Base-by-base conservation (phyloP, 2,113 vertebrate genomes). In the Otolemur garnettii region DNA sequence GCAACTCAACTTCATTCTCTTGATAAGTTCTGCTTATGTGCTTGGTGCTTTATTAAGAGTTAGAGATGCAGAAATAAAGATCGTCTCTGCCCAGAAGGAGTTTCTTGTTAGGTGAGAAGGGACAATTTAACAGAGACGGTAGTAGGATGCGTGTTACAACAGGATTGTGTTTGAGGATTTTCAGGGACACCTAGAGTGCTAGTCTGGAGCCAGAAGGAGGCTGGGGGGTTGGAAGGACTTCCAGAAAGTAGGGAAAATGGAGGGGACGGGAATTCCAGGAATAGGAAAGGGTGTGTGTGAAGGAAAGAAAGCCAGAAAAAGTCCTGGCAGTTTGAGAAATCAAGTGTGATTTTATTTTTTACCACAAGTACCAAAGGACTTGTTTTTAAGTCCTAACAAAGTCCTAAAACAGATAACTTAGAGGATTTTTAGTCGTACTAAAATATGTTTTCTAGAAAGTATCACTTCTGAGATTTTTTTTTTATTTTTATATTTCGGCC, bases 401-500 rank as follows among this genome's bases (percentile, higher is more conserved):
- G 10, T 45, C 22, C 69, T 15, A 74, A 66, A 75, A 68, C 18
- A 78, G 81, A 30, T n/a, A 71, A 55, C 0, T 15, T 38, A 55
- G 30, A 83, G 33, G 71, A 9, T n/a, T 35, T 80, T 45, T 42
- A 21, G 68, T 71, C 75, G 50, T 38, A 35, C 75, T 45, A 35
- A 82, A 79, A 72, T 17, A 57, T 12, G 75, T 60, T 86, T 64
- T 50, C 60, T 94, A 28, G 82, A 90, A 95, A 79, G 68, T 35
- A 50, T 71, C 50, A 38, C 19, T 62, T 83, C 64, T 45, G 83
- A 93, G 42, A 64, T 50, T 26, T 55, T 33, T 50, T 26, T 55
- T 33, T 59, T 64, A 9, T 50, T 69, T 83, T 59, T 35, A 59
- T 71, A 45, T 35, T 66, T 84, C 71, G 77, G 62, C n/a, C 21